These are phyloP conservation scores for Catocala sponsa DNA, from an alignment of 2,888 invertebrate genomes.

Conservation along the genomic window DNA sequence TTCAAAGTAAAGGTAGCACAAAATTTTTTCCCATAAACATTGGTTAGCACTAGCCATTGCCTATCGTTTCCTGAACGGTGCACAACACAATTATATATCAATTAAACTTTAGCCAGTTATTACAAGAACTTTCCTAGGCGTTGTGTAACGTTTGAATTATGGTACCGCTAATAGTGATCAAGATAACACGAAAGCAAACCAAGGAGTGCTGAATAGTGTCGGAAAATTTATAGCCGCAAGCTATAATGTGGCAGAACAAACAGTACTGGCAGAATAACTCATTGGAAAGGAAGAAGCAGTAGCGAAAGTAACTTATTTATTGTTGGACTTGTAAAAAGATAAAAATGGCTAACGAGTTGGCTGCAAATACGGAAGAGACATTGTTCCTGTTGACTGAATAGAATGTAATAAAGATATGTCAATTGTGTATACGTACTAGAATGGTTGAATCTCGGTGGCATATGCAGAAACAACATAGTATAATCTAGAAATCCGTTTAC, in stretches of 20 bases:
- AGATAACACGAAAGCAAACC: slow-evolving; percentile 62
- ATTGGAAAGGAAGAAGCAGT: slow-evolving; percentile 40
- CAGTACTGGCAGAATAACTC: slow-evolving; percentile 55
- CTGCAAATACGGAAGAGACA: too few relatives aligned
- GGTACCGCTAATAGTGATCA: slow-evolving; percentile 66
- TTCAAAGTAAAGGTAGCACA: too few relatives aligned
- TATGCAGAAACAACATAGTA: too few relatives aligned
- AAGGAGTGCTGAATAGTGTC: slow-evolving; percentile 55
- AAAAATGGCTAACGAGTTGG: neutral
- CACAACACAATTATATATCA: slow-evolving; percentile 56
- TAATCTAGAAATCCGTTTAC: too few relatives aligned
- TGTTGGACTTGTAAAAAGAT: neutral
- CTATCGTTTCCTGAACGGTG: slow-evolving; percentile 45
- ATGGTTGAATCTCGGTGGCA: too few relatives aligned
- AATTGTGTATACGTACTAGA: too few relatives aligned
- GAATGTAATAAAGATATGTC: too few relatives aligned
- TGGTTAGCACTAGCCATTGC: neutral
- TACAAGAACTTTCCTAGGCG: slow-evolving; percentile 52
- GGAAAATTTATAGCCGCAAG: slow-evolving; percentile 63
- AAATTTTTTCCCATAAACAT: neutral
- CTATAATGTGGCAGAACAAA: slow-evolving; percentile 51
- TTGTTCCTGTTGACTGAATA: too few relatives aligned
- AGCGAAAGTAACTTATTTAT: slow-evolving; percentile 17
- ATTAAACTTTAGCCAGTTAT: slow-evolving; percentile 56
- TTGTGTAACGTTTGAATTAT: slow-evolving; percentile 72